Evolutionary conservation across 2,797 vertebrate species (phyloP), one percentile per base, ranked within the genome.

Genomic region (Champsocephalus gunnari): DNA sequence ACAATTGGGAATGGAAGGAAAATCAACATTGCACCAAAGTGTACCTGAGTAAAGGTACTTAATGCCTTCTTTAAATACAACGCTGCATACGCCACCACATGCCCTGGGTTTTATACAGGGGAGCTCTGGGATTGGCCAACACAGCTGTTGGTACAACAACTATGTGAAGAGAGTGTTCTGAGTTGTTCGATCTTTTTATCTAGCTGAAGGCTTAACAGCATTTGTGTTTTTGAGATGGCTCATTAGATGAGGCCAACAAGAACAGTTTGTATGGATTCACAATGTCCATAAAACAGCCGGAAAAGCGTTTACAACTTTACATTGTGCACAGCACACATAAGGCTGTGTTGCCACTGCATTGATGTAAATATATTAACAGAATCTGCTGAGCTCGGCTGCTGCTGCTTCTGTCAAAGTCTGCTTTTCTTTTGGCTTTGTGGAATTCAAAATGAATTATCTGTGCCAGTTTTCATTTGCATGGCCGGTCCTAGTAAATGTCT

Each of bases 391-490:
- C 58, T 71, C n/a, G 57, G 28, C 71, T 51, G 67, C 61, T 70
- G 69, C 68, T 72, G 73, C 74, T 84, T 75, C 53, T 64, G 19
- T 19, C 50, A 63, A 49, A 4, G 38, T 68, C 58, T 69, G 75
- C 63, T 82, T 81, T 73, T 72, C 34, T 62, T 58, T 62, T 58
- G 41, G 57, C 65, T 74, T 80, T 43, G 24, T 73, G 47, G 55
- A 56, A 64, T 49, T 68, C 10, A 9, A 64, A 77, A 72, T 63
- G 4, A 78, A 62, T 72, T 49, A 47, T 67, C 54, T 72, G 10
- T 48, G 24, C 53, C 59, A 69, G 56, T 62, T 78, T 80, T 79
- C 5, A 47, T 77, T 77, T 85, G 81, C 86, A 84, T 78, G 77
- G 67, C 13, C 0, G 0, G 13, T 74, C 48, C 11, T 71, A 5